Evolutionary conservation across 2,888 invertebrate species (phyloP), one percentile per base, ranked within the genome.

Genomic region (Siphlonurus alternatus): DNA sequence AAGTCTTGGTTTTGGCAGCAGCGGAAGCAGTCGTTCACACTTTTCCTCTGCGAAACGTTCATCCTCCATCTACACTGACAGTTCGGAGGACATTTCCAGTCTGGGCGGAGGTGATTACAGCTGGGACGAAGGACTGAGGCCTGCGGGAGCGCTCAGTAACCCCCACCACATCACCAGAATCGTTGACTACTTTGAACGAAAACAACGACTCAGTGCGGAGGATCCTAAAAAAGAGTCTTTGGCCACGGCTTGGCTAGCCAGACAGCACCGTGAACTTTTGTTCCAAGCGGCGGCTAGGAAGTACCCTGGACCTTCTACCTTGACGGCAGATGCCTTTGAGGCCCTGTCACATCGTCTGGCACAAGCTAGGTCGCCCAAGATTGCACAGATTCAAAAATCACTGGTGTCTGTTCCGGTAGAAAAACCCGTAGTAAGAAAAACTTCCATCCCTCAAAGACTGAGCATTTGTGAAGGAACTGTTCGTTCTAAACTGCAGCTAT

Each of bases 381-480:
- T 69, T 54, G 68, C 68, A 2, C 66, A 66, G 5, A 66, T 68
- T 25, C 66, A 69, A 51, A 68, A 66, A 61, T 67, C 67, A 10
- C 51, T 69, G 23, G 69, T 67, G 62, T 66, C 64, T 10, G 63
- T 56, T 64, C 65, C 56, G 66, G 67, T 64, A 22, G n/a, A n/a
- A 5, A 56, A 56, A 20, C 56, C 56, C 7, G 56, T 56, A 20
- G 56, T 56, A 5, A 10, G 56, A 7, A 56, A 56, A 66, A 81
- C 82, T 70, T 78, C 78, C 66, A 80, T 80, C 51, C 82, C 82
- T 68, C 85, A 83, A 71, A 77, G 89, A 60, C 80, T 90, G 68
- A 84, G 86, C 73, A 82, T 92, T 51, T 92, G 91, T 76, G 91
- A 91, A 73, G 92, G 92, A 68, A 91, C 91, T 63, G 92, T 92